Conservation (phyloP, 37 sponge, comb jelly and placozoan species). For the Haliclona indistincta region DNA sequence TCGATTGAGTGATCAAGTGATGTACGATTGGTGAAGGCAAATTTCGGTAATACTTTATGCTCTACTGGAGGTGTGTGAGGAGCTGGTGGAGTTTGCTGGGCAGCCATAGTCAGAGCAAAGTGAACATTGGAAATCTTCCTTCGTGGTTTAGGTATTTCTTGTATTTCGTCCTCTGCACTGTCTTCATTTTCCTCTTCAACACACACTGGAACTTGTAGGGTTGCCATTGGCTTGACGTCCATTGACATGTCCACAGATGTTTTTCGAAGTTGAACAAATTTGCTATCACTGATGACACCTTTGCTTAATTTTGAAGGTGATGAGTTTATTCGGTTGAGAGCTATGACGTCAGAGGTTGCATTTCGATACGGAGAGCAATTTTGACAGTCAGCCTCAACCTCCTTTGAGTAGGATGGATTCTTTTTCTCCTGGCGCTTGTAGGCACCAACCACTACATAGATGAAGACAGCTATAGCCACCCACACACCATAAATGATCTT, state of each 20-base stretch:
- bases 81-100: background rate
- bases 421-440: background rate
- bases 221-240: background rate
- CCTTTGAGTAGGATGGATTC: background rate
- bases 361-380: background rate
- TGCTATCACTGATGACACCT: constrained; percentile 40
- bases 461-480: background rate
- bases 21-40: background rate
- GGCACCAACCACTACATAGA: constrained; percentile 33
- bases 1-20: background rate
- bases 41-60: background rate
- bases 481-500: constrained; percentile 43
- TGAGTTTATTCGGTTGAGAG: background rate
- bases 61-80: background rate
- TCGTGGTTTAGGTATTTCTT: too few species aligned
- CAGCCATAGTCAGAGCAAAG: constrained; percentile 1
- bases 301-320: constrained; percentile 10
- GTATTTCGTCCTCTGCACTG: too few species aligned
- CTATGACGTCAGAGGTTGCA: background rate
- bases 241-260: constrained; percentile 47
- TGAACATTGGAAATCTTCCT: constrained; percentile 6
- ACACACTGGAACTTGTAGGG: too few species aligned
- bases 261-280: constrained; percentile 49
- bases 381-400: background rate
- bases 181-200: too few species aligned